phyloP scores from a whole-genome alignment of 2,797 vertebrate genomes.

The Sibirionetta formosa region DNA sequence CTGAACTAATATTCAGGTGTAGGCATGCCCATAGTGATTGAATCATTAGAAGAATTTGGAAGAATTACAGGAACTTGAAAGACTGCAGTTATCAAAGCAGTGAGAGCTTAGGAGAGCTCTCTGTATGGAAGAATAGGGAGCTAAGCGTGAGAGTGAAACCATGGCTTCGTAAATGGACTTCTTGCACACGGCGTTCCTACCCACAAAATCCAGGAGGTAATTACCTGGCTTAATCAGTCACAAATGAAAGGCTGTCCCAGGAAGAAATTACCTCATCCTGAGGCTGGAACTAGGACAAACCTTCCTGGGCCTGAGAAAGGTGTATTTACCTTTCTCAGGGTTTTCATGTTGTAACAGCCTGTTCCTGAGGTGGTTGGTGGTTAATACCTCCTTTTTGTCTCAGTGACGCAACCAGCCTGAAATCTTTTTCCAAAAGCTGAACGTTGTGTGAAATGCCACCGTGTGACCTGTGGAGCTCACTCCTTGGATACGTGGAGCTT shows the following conservation, averaged over 20 bases:
- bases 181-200: background rate
- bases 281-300: constrained; percentile 27
- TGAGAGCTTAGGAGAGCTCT: background rate
- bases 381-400: background rate
- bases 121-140: background rate
- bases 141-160: constrained; percentile 26
- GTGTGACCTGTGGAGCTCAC: background rate
- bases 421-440: background rate
- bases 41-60: background rate
- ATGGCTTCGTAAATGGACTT: constrained; percentile 47
- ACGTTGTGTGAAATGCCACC: background rate
- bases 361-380: background rate
- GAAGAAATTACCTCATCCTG: constrained; percentile 63
- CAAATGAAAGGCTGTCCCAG: constrained; percentile 37
- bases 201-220: constrained; percentile 44
- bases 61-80: background rate
- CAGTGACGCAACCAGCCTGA: background rate
- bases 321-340: constrained; percentile 38
- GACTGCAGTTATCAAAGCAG: background rate
- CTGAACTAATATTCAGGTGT: background rate
- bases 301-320: background rate
- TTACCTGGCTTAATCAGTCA: constrained; percentile 55
- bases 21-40: background rate
- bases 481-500: background rate
- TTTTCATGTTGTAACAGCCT: background rate